Evolutionary conservation across 1,140 invertebrate genomes (phyloP), one percentile per base, ranked within the genome.

Genomic region (Rhagoletis zephyria): DNA sequence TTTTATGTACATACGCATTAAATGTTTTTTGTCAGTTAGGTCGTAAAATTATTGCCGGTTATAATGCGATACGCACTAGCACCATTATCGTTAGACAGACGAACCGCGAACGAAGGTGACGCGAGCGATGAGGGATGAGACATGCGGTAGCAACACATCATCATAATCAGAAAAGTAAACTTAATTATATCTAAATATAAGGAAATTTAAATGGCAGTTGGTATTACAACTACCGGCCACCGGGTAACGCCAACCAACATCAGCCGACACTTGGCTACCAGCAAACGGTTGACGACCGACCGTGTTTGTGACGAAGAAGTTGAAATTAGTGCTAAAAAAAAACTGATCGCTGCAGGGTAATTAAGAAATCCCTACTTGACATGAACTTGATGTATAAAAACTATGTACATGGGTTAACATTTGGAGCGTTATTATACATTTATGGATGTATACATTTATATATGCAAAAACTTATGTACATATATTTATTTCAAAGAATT

Each of bases 41-140:
- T 87, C 86, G 63, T 87, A 87, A 87, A 87, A 87, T 67, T 70
- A 70, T 87, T 61, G 86, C 12, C 19, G 60, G 61, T 87, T 16
- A 70, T 51, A 87, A 87, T 87, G 86, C 86, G 86, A 87, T 87
- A 87, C 86, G 86, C 86, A 87, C 64, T 87, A 45, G 64, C 60
- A n/a, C 86, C 86, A 87, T 87, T 87, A 87, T 51, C 61, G 45
- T 87, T 87, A 87, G 64, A 42, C 74, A 30, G 19, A 56, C 56
- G 74, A n/a, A 19, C 4, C 12, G 42, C 14, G 1, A 56, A 63
- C 61, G 42, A 81, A 81, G 74, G 74, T 81, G 74, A 9, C 10
- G 10, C n/a, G 45, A 3, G 67, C 19, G 9, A 19, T 74, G 74
- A 3, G 19, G 7, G 74, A 0, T 14, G 67, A 70, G 42, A 9